phyloP scores from a whole-genome alignment of 2,888 invertebrate genomes.

The Calameuta filiformis region DNA sequence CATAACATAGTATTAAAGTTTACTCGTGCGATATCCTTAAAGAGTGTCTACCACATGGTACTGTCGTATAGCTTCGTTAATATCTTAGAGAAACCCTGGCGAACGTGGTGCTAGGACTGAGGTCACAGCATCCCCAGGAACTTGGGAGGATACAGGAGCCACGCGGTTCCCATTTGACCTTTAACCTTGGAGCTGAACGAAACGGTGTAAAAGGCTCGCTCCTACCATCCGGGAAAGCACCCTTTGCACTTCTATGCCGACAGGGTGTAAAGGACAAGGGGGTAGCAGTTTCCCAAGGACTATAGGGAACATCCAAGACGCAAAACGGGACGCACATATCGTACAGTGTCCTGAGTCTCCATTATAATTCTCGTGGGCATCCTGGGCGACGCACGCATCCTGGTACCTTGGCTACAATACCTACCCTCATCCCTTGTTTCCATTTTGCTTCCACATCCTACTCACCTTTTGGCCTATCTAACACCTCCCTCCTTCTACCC shows the following conservation, averaged over 20 bases:
- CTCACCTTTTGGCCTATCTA: not conserved
- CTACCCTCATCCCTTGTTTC: not conserved
- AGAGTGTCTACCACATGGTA: not conserved
- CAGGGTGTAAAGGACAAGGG: not conserved
- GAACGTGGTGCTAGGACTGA: not conserved
- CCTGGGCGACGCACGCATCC: not conserved
- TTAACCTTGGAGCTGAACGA: not conserved
- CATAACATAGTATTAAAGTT: not conserved
- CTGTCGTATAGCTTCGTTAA: conserved; percentile 1
- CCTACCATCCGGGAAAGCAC: not conserved
- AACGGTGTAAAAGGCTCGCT: not conserved
- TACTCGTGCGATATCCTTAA: not conserved
- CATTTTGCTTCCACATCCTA: not conserved
- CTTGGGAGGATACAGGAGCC: not conserved
- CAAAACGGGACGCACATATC: not conserved
- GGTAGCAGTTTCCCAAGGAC: not conserved
- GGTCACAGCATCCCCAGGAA: not conserved
- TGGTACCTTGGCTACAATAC: not conserved
- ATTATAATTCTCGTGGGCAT: conserved; percentile 2
- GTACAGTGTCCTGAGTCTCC: not conserved
- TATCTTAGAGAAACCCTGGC: not conserved
- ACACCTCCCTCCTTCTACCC: not conserved
- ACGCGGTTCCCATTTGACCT: not conserved
- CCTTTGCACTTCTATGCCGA: not conserved
- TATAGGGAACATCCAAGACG: not conserved